Evolutionary conservation across 2,797 vertebrate genomes (phyloP), one percentile per base, ranked within the genome.

Genomic region (Apodemus agrarius): DNA sequence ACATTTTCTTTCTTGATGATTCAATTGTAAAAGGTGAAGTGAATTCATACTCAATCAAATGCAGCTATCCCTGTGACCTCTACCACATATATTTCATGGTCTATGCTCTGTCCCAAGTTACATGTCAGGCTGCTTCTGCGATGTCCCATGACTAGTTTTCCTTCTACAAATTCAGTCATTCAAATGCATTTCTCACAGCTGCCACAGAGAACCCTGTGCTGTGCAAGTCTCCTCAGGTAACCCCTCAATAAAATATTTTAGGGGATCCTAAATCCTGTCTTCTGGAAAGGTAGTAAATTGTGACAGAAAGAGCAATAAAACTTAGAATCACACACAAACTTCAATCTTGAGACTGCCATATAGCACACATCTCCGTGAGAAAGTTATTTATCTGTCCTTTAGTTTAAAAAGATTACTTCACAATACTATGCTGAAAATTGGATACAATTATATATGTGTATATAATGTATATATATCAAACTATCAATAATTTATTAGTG

Each of bases 401-500:
- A 40, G 22, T 88, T 95, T 92, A n/a, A 82, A 93, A 94, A 24
- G 3, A 65, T 75, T 88, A 65, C 10, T 59, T 86, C 72, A 82
- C 3, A 78, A 84, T 61, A 75, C 13, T 91, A 6, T 79, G 86
- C 10, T 61, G 11, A 95, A 95, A 96, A 90, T 83, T 11, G 61
- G 31, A 49, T 67, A 24, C 46, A 96, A 59, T 9, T 21, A 63
- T 37, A 74, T 37, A 76, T 2, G 29, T 54, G 31, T 22, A 84
- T 67, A 14, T 69, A 22, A 29, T 16, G 40, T 1, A 37, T 4
- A 19, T 17, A 37, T 16, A 3, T 0, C 6, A 81, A 21, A 31
- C 26, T 26, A 31, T 40, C 6, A 90, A 80, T 5, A 52, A 69
- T 90, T 90, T 89, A 49, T 59, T 82, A 34, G 34, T 76, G 69